Evolutionary conservation across 1,140 invertebrate genomes (phyloP), one percentile per base, ranked within the genome.

Genomic region (Brachionus asplanchnoidis): DNA sequence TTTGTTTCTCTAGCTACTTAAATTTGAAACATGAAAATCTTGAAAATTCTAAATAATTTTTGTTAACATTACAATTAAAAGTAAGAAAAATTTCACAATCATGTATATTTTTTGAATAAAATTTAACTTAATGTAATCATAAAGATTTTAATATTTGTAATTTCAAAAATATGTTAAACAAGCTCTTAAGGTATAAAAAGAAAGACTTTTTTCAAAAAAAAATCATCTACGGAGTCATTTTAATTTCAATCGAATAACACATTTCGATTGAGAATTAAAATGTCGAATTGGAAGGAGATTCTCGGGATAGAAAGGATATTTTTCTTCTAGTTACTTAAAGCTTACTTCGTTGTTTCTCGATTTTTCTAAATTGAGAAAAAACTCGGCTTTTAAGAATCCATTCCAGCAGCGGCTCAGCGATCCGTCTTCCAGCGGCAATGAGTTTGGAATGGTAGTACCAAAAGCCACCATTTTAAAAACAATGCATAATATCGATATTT

Each of bases 281-380:
- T 68, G 66, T n/a, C 32, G 28, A 32, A 32, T 68, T 68, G 66
- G 66, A 68, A 68, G 66, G 66, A 68, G 17, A 32, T 68, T 32
- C 66, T 68, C 26, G 66, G 66, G 32, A 68, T 40, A 17, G 12
- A 68, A 17, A 14, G 5, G 66, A 1, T 36, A 68, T n/a, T n/a
- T 40, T 68, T 68, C n/a, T 32, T 68, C 12, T 68, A 4, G n/a
- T n/a, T n/a, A 32, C 5, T 17, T n/a, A 5, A 68, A 28, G 66
- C 66, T 68, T 68, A 14, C 66, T 68, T 68, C 66, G 66, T 68
- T 36, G 66, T 40, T 66, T 68, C 66, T 68, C 28, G 32, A 68
- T 68, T 68, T 68, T 68, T 68, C 66, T 68, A 68, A 68, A 68
- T 40, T 68, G 66, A 68, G 66, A 68, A 68, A n/a, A 32, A 68